A percentile compares a stretch with the other conserved stretches of the same genome.
These are phyloP conservation scores for chimpanzee (Pan troglodytes) DNA, from an alignment of 2,113 vertebrate genomes.

Conservation along the genomic window NHGRI_mPanTro3-v2.1_pri NC_072398.2:24629501-24630000, in stretches of 20 bases:
- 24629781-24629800: too few species aligned
- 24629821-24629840: not conserved
- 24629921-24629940: not conserved
- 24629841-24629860: not conserved
- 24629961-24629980: not conserved
- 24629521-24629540: not conserved
- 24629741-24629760: too few species aligned
- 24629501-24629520: not conserved
- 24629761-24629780: too few species aligned
- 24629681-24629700: accelerated
- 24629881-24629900: not conserved
- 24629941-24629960: not conserved
- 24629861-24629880: not conserved
- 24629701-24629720: too few species aligned
- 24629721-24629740: too few species aligned
- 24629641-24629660: too few species aligned
- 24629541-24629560: not conserved
- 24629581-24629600: too few species aligned
- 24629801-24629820: too few species aligned
- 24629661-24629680: too few species aligned
- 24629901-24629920: not conserved
- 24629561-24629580: too few species aligned
- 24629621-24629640: too few species aligned
- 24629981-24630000: not conserved
- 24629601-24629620: too few species aligned